phyloP scores from a whole-genome alignment of 2,113 vertebrate species.

The Arizona elegans region DNA sequence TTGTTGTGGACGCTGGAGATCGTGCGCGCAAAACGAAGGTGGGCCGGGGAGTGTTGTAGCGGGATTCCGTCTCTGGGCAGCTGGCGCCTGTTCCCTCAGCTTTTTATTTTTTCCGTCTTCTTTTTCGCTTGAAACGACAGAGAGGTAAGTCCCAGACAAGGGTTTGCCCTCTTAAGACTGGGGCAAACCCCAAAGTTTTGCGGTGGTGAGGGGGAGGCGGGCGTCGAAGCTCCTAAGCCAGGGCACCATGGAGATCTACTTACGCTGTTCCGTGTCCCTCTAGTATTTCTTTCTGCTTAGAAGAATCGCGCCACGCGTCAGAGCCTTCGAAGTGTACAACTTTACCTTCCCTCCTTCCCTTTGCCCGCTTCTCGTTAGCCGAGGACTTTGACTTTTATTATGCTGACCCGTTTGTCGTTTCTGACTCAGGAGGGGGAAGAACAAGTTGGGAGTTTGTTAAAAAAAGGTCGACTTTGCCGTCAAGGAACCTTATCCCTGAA shows the following conservation, averaged over 20 bases:
- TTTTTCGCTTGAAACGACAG: not conserved
- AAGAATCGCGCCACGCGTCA: not conserved
- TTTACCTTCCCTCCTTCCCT: not conserved
- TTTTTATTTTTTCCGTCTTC: too few relatives aligned
- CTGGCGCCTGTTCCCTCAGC: not conserved
- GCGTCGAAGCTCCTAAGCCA: not conserved
- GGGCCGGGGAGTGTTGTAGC: not conserved
- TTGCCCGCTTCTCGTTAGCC: not conserved
- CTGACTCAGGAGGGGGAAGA: not conserved
- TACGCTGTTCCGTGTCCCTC: not conserved
- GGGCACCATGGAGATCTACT: not conserved
- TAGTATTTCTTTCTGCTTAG: not conserved
- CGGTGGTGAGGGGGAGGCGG: not conserved
- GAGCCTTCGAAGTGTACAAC: not conserved
- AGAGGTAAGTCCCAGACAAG: not conserved
- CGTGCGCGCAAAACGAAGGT: not conserved
- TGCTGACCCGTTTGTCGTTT: not conserved
- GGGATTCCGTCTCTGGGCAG: not conserved
- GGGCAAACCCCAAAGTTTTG: not conserved
- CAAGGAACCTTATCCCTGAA: not conserved
- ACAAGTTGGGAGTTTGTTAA: not conserved
- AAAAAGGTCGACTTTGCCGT: not conserved
- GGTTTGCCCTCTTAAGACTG: too few relatives aligned
- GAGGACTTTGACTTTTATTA: not conserved
- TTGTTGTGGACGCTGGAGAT: not conserved